A percentile compares a stretch with the other conserved stretches of the same genome.
Conservation (phyloP, 1,140 invertebrate species). For the Bombus superbus region DNA sequence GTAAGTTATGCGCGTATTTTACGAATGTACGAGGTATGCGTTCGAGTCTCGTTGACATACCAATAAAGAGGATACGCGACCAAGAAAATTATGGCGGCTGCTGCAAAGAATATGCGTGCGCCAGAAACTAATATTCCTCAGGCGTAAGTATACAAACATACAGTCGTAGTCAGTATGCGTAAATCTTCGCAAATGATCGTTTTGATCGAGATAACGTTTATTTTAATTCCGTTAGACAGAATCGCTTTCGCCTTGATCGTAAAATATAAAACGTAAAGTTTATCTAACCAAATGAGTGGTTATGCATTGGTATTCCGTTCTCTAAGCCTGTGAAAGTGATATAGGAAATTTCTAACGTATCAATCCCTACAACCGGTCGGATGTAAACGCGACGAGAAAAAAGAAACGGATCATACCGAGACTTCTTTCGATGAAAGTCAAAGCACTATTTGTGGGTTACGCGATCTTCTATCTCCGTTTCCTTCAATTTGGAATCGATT, state of each 20-base stretch:
- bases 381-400: no score
- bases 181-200: no score
- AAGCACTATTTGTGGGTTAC: neutral
- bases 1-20: neutral
- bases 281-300: neutral
- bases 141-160: neutral
- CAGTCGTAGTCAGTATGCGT: no score
- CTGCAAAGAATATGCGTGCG: fast-evolving
- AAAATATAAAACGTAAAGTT: neutral
- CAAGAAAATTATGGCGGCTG: neutral
- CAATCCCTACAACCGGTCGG: no score
- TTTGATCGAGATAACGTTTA: no score
- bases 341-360: neutral
- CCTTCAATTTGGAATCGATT: no score
- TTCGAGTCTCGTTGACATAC: neutral
- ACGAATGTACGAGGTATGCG: neutral
- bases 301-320: neutral
- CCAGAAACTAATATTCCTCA: neutral
- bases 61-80: neutral
- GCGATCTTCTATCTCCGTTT: neutral
- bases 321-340: neutral
- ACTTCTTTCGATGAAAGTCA: neutral
- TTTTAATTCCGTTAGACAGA: neutral
- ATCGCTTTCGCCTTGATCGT: neutral
- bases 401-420: neutral